These are phyloP conservation scores for Drosophila greeni DNA, from an alignment of 2,888 invertebrate species.

Conservation along the genomic window DNA sequence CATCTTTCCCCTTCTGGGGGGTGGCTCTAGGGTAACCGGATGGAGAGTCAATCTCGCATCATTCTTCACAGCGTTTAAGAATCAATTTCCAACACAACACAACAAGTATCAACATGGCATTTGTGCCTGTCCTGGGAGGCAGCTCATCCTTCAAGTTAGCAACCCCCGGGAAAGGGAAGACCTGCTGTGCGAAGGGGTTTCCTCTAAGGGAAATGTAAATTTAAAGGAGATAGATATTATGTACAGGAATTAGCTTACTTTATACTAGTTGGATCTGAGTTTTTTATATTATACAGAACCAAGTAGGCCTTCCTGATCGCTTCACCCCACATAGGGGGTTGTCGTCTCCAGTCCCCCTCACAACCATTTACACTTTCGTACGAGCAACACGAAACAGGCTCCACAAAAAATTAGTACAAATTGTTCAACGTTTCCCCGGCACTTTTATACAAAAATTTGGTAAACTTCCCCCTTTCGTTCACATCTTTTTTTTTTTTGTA, in stretches of 20 bases:
- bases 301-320: not conserved
- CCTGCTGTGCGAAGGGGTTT: slow-evolving; percentile 20
- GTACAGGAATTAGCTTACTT: no score
- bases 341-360: not conserved
- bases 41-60: slow-evolving; percentile 61
- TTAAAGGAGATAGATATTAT: no score
- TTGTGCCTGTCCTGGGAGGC: slow-evolving; percentile 3
- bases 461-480: no score
- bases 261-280: no score
- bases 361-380: slow-evolving; percentile 1
- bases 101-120: slow-evolving; percentile 47
- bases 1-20: slow-evolving; percentile 7
- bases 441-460: not conserved
- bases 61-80: slow-evolving; percentile 70
- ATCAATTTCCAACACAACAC: slow-evolving; percentile 66
- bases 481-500: no score
- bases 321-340: not conserved
- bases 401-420: not conserved
- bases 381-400: no score
- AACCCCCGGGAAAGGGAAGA: not conserved
- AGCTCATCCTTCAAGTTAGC: slow-evolving; percentile 10
- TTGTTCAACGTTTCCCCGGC: not conserved
- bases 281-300: no score
- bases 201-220: slow-evolving; percentile 44
- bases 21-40: not conserved